Conservation (phyloP, 1,140 invertebrate genomes). For the Aphidius ervi region DNA sequence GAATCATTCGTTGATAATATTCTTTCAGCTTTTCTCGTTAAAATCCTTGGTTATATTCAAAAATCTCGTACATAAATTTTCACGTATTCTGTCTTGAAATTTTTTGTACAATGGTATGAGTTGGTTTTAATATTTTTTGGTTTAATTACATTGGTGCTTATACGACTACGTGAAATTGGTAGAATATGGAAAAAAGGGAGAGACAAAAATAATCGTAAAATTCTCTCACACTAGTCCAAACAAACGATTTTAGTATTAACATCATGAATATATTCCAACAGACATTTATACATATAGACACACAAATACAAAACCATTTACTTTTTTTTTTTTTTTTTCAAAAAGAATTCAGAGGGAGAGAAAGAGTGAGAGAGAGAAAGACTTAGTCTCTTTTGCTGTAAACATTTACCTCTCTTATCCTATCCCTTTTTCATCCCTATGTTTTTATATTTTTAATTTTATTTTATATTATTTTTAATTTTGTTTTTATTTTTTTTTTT, state of each 20-base stretch:
- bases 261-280: not conserved
- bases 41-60: constrained; percentile 4
- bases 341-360: not conserved
- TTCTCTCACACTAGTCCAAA: constrained; percentile 22
- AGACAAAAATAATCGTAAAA: constrained; percentile 32
- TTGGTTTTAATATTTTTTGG: constrained; percentile 27
- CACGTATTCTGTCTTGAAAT: constrained; percentile 5
- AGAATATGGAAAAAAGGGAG: not conserved
- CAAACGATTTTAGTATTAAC: constrained; percentile 3
- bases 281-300: not conserved
- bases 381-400: constrained; percentile 2
- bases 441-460: too few species aligned
- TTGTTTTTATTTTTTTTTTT: constrained; percentile 7
- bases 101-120: not conserved
- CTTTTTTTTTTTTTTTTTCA: not conserved
- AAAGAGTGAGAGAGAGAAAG: not conserved
- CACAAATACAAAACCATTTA: not conserved
- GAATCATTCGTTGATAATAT: constrained; percentile 4
- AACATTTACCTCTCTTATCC: constrained; percentile 3
- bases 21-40: constrained; percentile 7
- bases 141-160: constrained; percentile 33
- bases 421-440: not conserved
- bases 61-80: constrained; percentile 15
- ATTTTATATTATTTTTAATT: constrained; percentile 6
- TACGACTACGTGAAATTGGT: constrained; percentile 10